Evolutionary conservation across 2,113 vertebrate genomes (phyloP).

Genomic region (Elephas maximus): DNA sequence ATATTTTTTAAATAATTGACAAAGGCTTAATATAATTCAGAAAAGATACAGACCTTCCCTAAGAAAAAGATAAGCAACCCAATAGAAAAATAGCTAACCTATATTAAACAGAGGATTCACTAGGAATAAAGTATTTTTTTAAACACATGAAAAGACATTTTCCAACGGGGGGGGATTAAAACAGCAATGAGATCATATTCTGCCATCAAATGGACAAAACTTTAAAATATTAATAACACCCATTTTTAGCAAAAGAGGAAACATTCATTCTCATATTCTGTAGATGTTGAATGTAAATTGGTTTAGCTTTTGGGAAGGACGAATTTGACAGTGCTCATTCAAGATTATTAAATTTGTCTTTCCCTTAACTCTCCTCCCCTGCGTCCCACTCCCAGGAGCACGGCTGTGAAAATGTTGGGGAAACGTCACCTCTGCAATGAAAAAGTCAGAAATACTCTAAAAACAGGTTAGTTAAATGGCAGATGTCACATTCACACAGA

Average conservation of each 20-base stretch:
- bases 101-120: background rate
- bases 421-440: fast-evolving
- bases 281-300: background rate
- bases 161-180: background rate
- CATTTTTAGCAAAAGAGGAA: background rate
- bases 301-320: background rate
- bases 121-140: background rate
- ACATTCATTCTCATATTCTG: background rate
- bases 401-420: background rate
- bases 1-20: background rate
- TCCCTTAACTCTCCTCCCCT: background rate
- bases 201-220: background rate
- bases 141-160: background rate
- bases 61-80: background rate
- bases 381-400: background rate
- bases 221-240: background rate
- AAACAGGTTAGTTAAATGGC: background rate
- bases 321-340: background rate
- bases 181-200: background rate
- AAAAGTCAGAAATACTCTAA: background rate
- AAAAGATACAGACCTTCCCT: background rate
- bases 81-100: background rate
- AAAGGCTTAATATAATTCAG: constrained; percentile 4
- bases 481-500: fast-evolving
- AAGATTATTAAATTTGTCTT: background rate